Evolutionary conservation across 2,888 invertebrate genomes (phyloP).

Genomic region (Pemphredon lugubris): DNA sequence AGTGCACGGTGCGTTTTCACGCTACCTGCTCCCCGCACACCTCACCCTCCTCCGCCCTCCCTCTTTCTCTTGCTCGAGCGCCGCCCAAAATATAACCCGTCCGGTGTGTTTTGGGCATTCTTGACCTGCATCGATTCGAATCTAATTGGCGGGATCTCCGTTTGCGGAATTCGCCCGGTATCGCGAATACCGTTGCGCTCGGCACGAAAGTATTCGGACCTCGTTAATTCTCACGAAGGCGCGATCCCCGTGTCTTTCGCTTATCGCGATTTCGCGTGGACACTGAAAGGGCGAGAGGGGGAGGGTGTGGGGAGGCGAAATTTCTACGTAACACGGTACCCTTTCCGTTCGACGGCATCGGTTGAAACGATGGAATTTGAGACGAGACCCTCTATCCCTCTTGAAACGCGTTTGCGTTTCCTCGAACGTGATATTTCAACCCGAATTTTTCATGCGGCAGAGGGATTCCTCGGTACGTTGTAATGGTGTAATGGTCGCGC

Average conservation of each 20-base stretch:
- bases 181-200: slow-evolving; percentile 63
- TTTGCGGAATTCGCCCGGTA: slow-evolving; percentile 43
- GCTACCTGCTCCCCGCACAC: slow-evolving; percentile 50
- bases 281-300: slow-evolving; percentile 52
- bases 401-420: too few relatives aligned
- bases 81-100: slow-evolving; percentile 39
- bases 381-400: too few relatives aligned
- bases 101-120: slow-evolving; percentile 42
- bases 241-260: slow-evolving; percentile 48
- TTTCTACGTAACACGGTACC: slow-evolving; percentile 50
- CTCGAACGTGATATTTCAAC: too few relatives aligned
- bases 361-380: slow-evolving; percentile 33
- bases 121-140: slow-evolving; percentile 62
- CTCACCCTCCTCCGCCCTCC: too few relatives aligned
- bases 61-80: not conserved
- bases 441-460: too few relatives aligned
- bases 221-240: slow-evolving; percentile 75
- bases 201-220: slow-evolving; percentile 72
- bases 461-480: too few relatives aligned
- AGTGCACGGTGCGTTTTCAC: slow-evolving; percentile 18
- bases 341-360: slow-evolving; percentile 1
- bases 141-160: slow-evolving; percentile 63
- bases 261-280: slow-evolving; percentile 67
- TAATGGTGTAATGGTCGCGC: too few relatives aligned
- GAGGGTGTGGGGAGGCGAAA: slow-evolving; percentile 50